Percentiles rank a stretch among this genome's conserved stretches.
Conservation (phyloP, 2,113 vertebrate genomes). For the Scopus umbretta region DNA sequence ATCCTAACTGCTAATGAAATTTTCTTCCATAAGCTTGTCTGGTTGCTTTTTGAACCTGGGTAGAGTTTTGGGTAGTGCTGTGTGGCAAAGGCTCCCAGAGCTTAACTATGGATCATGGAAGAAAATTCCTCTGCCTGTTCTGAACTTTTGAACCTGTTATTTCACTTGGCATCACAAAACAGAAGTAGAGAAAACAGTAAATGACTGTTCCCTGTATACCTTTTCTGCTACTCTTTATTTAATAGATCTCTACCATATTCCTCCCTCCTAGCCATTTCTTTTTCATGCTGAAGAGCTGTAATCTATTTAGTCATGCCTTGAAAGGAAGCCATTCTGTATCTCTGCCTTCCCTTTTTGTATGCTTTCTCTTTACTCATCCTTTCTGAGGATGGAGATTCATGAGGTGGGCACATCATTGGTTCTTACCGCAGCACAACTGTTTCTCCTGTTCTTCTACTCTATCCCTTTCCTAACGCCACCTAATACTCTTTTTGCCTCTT, state of each 20-base stretch:
- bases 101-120: background rate
- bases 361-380: background rate
- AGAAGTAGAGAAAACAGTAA: background rate
- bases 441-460: background rate
- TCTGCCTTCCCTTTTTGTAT: background rate
- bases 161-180: background rate
- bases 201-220: background rate
- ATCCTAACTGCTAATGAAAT: background rate
- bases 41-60: background rate
- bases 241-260: background rate
- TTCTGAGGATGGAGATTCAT: background rate
- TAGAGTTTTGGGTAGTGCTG: fast-evolving
- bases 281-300: background rate
- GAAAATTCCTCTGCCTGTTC: background rate
- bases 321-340: background rate
- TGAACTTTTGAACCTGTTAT: background rate
- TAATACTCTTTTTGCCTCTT: background rate
- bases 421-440: background rate
- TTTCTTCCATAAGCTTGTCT: background rate
- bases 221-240: background rate
- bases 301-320: background rate
- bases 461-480: background rate
- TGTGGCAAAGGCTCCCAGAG: background rate
- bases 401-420: background rate
- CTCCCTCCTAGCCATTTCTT: background rate